A percentile compares a stretch with the other conserved stretches of the same genome.
Evolutionary conservation across 2,888 invertebrate species (phyloP).

Genomic region (Drosophila meridiana): DNA sequence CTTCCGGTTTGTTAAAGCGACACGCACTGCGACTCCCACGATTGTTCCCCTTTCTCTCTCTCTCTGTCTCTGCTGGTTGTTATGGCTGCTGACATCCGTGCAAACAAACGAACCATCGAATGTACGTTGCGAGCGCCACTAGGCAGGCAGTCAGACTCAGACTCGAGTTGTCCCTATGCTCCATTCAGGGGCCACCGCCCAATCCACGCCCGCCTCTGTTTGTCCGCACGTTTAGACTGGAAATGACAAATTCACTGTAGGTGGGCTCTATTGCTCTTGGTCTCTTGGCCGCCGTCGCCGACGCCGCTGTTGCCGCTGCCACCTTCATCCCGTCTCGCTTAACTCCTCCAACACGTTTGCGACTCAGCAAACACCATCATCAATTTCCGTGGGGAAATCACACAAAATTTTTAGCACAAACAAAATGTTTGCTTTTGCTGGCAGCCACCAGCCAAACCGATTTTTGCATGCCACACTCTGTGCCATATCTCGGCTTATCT

Average conservation of each 20-base stretch:
- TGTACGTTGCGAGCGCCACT: slow-evolving; percentile 41
- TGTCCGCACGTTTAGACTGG: slow-evolving; percentile 79
- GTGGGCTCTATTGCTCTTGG: slow-evolving; percentile 57
- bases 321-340: slow-evolving; percentile 34
- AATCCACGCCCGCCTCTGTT: slow-evolving; percentile 42
- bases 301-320: background rate
- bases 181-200: background rate
- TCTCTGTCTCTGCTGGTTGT: slow-evolving; percentile 38
- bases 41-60: background rate
- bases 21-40: slow-evolving; percentile 68
- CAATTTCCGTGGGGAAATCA: slow-evolving; percentile 81
- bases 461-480: slow-evolving; percentile 49
- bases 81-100: slow-evolving; percentile 74
- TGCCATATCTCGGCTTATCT: slow-evolving; percentile 23
- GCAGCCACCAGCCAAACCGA: slow-evolving; percentile 28
- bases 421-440: slow-evolving; percentile 67
- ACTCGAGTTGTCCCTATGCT: slow-evolving; percentile 31
- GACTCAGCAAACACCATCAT: slow-evolving; percentile 79
- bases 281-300: slow-evolving; percentile 23
- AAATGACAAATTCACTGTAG: slow-evolving; percentile 81
- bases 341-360: slow-evolving; percentile 78
- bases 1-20: slow-evolving; percentile 81
- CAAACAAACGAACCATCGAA: slow-evolving; percentile 63
- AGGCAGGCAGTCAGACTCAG: slow-evolving; percentile 53
- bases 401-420: slow-evolving; percentile 79